These are phyloP conservation scores for Euzophera pinguis DNA, from an alignment of 2,888 invertebrate species.

Conservation along the genomic window DNA sequence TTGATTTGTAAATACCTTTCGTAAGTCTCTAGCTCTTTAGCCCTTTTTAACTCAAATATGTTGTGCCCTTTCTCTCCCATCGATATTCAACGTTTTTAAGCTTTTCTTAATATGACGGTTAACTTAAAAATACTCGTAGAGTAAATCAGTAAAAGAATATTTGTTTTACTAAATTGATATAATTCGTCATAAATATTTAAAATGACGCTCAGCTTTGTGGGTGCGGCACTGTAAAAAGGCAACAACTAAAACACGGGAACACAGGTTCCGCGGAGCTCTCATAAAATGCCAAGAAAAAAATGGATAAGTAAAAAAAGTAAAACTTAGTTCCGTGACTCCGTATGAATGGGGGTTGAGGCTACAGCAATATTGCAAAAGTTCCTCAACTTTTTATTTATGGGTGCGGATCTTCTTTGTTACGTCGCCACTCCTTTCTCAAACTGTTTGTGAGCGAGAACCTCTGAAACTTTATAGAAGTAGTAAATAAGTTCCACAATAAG, in stretches of 20 bases:
- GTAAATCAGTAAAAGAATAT: too few species aligned
- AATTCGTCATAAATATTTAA: too few species aligned
- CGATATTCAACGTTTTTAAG: too few species aligned
- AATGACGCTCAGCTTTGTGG: background rate
- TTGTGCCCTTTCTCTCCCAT: too few species aligned
- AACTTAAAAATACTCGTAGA: too few species aligned
- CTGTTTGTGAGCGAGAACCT: constrained; percentile 44
- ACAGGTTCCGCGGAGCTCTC: constrained; percentile 20
- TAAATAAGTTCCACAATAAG: background rate
- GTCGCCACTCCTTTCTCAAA: constrained; percentile 33
- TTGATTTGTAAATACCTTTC: too few species aligned
- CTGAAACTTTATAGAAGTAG: constrained; percentile 44
- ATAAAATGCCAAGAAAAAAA: constrained; percentile 14
- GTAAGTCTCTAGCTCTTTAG: too few species aligned
- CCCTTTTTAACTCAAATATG: too few species aligned
- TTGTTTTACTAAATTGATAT: too few species aligned
- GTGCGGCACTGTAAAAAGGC: constrained; percentile 12
- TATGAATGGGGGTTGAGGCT: constrained; percentile 47
- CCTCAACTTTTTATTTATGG: constrained; percentile 64
- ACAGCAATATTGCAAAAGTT: constrained; percentile 72
- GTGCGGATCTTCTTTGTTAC: constrained; percentile 49
- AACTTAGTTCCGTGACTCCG: constrained; percentile 36
- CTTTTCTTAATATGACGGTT: too few species aligned
- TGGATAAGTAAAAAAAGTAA: constrained; percentile 20
- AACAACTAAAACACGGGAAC: constrained; percentile 21